Conservation (phyloP, 2,888 invertebrate species). For the Leucophenga montana region DNA sequence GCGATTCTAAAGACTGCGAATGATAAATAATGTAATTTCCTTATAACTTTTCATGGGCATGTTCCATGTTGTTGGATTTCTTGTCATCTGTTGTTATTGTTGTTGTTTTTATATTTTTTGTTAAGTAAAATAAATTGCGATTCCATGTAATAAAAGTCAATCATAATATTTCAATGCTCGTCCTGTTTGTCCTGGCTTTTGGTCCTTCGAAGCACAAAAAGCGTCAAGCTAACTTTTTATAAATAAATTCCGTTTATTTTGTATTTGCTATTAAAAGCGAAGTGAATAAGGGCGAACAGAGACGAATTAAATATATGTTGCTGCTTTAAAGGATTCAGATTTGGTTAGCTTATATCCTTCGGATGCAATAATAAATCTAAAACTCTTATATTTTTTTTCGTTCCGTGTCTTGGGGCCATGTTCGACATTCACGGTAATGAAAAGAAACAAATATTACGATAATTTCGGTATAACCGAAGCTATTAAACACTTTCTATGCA, state of each 20-base stretch:
- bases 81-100: constrained; percentile 1
- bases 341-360: background rate
- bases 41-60: constrained; percentile 64
- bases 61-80: constrained; percentile 45
- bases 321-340: background rate
- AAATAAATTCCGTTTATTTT: background rate
- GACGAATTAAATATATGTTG: background rate
- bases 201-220: no score
- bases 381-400: background rate
- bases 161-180: constrained; percentile 65
- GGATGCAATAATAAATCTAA: constrained; percentile 19
- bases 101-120: constrained; percentile 47
- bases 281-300: no score
- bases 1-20: constrained; percentile 47
- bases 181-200: constrained; percentile 39
- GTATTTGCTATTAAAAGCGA: background rate
- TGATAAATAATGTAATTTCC: constrained; percentile 66
- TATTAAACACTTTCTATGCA: background rate
- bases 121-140: constrained; percentile 67
- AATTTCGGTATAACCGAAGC: background rate
- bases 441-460: background rate
- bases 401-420: background rate
- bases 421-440: background rate
- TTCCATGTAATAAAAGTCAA: constrained; percentile 66
- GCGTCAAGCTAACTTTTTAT: background rate